Evolutionary conservation across 2,797 vertebrate species (phyloP).

Genomic region (Merluccius polli): DNA sequence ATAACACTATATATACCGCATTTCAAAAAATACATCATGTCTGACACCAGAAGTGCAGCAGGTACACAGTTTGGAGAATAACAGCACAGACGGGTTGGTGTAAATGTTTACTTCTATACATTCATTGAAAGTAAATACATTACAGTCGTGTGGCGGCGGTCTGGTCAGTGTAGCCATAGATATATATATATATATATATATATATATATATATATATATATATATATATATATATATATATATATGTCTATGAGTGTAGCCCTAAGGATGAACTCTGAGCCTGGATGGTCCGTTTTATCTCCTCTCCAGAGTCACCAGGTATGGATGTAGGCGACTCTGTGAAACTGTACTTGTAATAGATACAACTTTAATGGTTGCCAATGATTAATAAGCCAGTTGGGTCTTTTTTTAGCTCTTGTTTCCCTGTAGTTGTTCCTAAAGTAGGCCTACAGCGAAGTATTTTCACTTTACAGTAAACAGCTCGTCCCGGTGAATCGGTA

Average conservation of each 20-base stretch:
- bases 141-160: constrained; percentile 44
- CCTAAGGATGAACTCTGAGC: constrained; percentile 43
- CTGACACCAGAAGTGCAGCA: neutral
- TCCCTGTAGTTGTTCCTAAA: neutral
- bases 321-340: neutral
- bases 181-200: too few relatives aligned
- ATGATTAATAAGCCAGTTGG: neutral
- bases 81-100: constrained; percentile 19
- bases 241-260: too few relatives aligned
- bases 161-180: constrained; percentile 40
- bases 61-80: neutral
- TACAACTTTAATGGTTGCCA: neutral
- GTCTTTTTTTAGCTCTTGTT: constrained; percentile 1
- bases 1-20: neutral
- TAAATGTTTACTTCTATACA: constrained; percentile 65
- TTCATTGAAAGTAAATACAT: constrained; percentile 62
- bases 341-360: neutral
- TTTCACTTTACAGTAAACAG: neutral
- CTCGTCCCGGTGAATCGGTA: neutral
- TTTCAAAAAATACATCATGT: neutral
- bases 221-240: too few relatives aligned
- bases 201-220: too few relatives aligned
- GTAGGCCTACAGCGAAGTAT: neutral
- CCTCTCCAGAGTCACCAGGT: neutral
- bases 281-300: neutral